Evolutionary conservation across 2,113 vertebrate genomes (phyloP).

Genomic region (Lethenteron camtschaticum): DNA sequence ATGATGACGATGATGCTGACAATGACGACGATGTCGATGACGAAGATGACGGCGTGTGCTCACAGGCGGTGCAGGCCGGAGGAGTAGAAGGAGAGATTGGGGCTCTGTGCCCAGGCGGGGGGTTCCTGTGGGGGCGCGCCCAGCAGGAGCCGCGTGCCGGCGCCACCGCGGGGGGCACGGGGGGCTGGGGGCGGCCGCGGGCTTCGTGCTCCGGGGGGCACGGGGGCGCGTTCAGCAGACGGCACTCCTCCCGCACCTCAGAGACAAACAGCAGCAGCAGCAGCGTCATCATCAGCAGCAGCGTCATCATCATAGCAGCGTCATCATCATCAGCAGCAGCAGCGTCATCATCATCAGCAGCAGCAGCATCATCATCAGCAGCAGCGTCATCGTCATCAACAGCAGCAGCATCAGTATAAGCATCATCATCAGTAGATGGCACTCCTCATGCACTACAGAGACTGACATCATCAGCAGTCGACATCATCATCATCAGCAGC

Average conservation of each 20-base stretch:
- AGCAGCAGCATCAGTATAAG: no score
- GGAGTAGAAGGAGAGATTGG: slow-evolving; percentile 86
- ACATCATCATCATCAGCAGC: no score
- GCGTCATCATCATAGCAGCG: no score
- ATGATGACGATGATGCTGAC: no score
- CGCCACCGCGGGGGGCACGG: slow-evolving; percentile 34
- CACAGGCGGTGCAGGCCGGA: slow-evolving; percentile 91
- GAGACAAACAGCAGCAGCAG: slow-evolving; percentile 11
- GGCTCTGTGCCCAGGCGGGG: slow-evolving; percentile 23
- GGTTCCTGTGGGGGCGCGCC: slow-evolving; percentile 31
- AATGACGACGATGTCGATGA: no score
- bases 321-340: no score
- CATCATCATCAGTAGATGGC: no score
- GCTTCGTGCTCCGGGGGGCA: slow-evolving; percentile 69
- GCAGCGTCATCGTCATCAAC: fast-evolving
- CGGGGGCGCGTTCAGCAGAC: slow-evolving; percentile 75
- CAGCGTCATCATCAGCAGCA: no score
- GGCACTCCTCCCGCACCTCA: slow-evolving; percentile 89
- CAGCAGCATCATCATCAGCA: no score
- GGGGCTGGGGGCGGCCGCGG: slow-evolving; percentile 33
- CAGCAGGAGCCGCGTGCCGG: slow-evolving; percentile 48
- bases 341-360: no score
- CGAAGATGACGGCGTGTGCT: slow-evolving; percentile 13
- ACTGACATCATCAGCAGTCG: no score
- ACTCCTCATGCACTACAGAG: no score